Conservation (phyloP, 2,797 vertebrate species). For the Gadopsis bispinosus region DNA sequence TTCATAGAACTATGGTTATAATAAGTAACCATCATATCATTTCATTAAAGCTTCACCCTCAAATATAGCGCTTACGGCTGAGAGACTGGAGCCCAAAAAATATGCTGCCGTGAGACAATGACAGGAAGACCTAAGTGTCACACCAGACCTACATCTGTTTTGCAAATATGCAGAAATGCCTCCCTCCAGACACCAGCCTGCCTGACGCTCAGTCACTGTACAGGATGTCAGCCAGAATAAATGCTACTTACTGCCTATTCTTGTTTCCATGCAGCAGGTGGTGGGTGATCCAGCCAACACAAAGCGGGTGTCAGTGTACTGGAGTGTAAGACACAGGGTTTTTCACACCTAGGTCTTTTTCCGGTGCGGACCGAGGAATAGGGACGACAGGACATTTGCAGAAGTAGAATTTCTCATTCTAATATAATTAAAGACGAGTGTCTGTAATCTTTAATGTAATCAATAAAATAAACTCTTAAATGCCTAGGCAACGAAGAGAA, state of each 20-base stretch:
- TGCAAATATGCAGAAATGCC: conserved; percentile 22
- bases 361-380: neutral
- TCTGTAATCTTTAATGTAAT: neutral
- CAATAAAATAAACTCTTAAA: neutral
- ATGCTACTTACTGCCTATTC: conserved; percentile 1
- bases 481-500: neutral
- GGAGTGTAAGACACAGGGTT: neutral
- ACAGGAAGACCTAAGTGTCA: conserved; percentile 8
- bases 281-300: neutral
- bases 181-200: conserved; percentile 16
- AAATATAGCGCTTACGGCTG: neutral
- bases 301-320: conserved; percentile 1
- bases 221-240: conserved; percentile 5
- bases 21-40: neutral
- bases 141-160: conserved; percentile 9
- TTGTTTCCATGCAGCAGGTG: conserved; percentile 10
- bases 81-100: neutral
- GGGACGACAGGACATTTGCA: neutral
- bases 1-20: neutral
- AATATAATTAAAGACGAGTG: neutral
- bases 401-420: neutral
- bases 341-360: conserved; percentile 1
- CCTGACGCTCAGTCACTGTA: neutral
- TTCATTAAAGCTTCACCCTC: neutral
- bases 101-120: conserved; percentile 16